Base-by-base conservation (phyloP, 2,797 vertebrate genomes). In the Tiaroga cobitis region DNA sequence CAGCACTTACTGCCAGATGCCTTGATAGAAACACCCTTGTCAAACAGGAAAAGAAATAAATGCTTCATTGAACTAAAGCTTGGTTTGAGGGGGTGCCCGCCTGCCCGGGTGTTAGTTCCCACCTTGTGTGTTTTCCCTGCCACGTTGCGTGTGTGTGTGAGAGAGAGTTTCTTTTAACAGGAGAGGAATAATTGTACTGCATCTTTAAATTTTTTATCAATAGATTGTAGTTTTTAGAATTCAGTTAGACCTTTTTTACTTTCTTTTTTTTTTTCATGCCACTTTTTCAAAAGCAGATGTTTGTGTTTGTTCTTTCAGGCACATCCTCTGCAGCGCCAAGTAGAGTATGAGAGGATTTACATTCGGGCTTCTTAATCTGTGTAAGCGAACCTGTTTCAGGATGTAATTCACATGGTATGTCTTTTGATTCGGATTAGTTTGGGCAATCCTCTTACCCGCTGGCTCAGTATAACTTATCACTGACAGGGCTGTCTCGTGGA, bases 331-430 rank as follows among this genome's bases (percentile, higher is more conserved):
- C 90, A 87, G 92, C 80, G 88, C 92, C 91, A 93, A 95, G 94
- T 92, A 88, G 93, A 95, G 93, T 94, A 93, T 93, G 94, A 94
- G 94, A 94, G 94, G 95, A 96, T 96, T 95, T 95, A 93, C 93
- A 94, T 94, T 94, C 91, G 89, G 93, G 54, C 92, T 93, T 94
- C 91, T 94, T 95, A 95, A 96, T 95, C 94, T 95, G 93, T 95
- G 94, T 95, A 95, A 95, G 94, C 90, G 95, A 96, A 96, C 95
- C 96, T 95, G 96, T 96, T 96, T 96, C 93, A 92, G 95, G 95
- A 95, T 96, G 96, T 96, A 96, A 97, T 97, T 96, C 96, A 96
- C 95, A 96, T 96, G 95, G 95, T 95, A 93, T 95, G 96, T 96
- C 95, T 96, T 95, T 94, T 95, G 95, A 95, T 96, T 96, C 92